A percentile compares a stretch with the other conserved stretches of the same genome.
These are phyloP conservation scores for Corynorhinus townsendii DNA, from an alignment of 2,113 vertebrate genomes.

Conservation along the genomic window DNA sequence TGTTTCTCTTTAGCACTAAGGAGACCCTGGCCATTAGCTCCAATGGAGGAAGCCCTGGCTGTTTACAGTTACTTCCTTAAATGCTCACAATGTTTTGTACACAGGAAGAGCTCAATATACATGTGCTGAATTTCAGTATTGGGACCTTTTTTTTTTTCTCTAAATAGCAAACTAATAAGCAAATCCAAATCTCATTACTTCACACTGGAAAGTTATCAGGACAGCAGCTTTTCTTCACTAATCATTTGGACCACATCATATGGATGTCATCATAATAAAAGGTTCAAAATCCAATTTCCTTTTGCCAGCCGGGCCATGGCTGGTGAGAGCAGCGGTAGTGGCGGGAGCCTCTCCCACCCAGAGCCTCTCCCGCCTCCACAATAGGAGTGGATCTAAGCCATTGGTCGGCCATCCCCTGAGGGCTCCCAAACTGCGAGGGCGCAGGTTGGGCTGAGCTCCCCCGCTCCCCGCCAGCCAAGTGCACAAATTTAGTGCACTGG, in stretches of 20 bases:
- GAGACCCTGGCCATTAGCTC: not conserved
- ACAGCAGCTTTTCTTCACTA: slow-evolving; percentile 22
- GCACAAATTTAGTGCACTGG: no score
- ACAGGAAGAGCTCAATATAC: not conserved
- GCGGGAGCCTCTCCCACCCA: no score
- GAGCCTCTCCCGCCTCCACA: no score
- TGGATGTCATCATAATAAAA: slow-evolving; percentile 32
- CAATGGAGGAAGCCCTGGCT: fast-evolving
- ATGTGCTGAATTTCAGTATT: not conserved
- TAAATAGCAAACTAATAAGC: not conserved
- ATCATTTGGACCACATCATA: slow-evolving; percentile 25
- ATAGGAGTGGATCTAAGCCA: no score
- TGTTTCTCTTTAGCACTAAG: not conserved
- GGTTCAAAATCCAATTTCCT: slow-evolving; percentile 48
- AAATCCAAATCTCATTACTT: not conserved
- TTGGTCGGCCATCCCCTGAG: no score
- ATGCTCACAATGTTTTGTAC: not conserved
- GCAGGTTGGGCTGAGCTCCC: no score
- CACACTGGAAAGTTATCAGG: slow-evolving; percentile 17
- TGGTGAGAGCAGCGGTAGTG: no score
- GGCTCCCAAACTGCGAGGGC: no score
- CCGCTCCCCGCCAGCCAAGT: no score
- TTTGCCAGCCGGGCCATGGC: not conserved
- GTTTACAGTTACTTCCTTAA: not conserved
- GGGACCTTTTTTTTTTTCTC: not conserved